Evolutionary conservation across 2,888 invertebrate species (phyloP).

Genomic region (Eustalomyia histrio): DNA sequence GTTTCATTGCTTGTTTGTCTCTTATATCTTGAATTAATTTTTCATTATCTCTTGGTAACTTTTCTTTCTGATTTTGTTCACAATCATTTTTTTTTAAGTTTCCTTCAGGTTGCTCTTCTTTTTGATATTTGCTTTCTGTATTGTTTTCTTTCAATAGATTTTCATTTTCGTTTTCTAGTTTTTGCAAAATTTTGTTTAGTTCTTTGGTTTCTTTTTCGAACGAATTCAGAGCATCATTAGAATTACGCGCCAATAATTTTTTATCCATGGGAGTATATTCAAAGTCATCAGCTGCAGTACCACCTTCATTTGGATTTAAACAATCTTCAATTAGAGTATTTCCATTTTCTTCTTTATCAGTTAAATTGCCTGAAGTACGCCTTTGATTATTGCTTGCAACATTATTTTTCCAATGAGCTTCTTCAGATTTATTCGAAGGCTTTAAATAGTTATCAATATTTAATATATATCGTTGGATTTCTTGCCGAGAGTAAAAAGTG

Average conservation of each 20-base stretch:
- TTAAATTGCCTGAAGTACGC: background rate
- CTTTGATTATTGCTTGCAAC: background rate
- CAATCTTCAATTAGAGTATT: background rate
- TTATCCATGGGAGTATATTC: constrained; percentile 25
- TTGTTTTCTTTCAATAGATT: constrained; percentile 66
- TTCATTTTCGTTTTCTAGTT: constrained; percentile 71
- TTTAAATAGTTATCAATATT: background rate
- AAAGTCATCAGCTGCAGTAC: background rate
- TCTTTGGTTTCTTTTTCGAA: constrained; percentile 70
- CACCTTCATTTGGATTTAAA: too few relatives aligned
- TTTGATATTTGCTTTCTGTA: constrained; percentile 47
- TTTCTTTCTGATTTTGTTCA: background rate
- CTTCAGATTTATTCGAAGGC: background rate
- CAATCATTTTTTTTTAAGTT: background rate
- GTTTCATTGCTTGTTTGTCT: background rate
- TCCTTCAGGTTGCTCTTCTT: background rate
- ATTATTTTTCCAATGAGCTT: background rate
- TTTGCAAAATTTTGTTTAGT: constrained; percentile 68
- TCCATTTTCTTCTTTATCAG: background rate
- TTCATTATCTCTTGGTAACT: background rate
- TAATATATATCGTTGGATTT: too few relatives aligned
- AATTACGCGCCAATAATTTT: constrained; percentile 13
- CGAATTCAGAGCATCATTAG: constrained; percentile 37
- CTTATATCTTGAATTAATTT: background rate
- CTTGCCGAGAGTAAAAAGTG: too few relatives aligned